Percentiles rank a stretch among this genome's conserved stretches.
phyloP scores from a whole-genome alignment of 92 coral and sea anemone species.

The Desmophyllum pertusum region DNA sequence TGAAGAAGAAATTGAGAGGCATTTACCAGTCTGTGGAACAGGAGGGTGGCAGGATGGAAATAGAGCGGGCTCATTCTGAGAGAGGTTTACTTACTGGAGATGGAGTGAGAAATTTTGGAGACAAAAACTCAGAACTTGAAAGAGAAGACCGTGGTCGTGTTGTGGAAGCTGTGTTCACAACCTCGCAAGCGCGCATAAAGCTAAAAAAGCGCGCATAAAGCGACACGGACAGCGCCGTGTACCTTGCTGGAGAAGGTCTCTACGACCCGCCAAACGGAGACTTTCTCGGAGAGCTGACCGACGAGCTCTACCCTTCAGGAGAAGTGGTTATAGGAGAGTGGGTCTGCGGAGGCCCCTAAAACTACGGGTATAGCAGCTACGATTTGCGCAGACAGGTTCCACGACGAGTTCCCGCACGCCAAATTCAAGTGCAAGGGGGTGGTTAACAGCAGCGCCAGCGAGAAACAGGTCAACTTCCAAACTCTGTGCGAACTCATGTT shows the following conservation, averaged over 20 bases:
- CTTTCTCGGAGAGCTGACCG: background rate
- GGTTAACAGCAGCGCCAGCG: background rate
- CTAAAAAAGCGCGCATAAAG: background rate
- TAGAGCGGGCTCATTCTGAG: background rate
- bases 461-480: background rate
- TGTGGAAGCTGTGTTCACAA: background rate
- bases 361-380: background rate
- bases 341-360: constrained; percentile 28
- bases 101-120: background rate
- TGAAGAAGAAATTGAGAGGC: background rate
- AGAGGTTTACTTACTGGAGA: background rate
- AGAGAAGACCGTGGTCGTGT: background rate
- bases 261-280: background rate
- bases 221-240: background rate
- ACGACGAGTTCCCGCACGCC: background rate
- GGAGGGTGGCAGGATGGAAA: background rate
- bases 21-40: background rate
- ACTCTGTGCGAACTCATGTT: background rate
- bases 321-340: background rate
- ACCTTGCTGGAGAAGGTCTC: background rate
- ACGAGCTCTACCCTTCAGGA: background rate
- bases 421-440: background rate
- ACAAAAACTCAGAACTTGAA: background rate
- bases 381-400: background rate
- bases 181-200: background rate